A percentile compares a stretch with the other conserved stretches of the same genome.
These are phyloP conservation scores for Epizoanthus rinbou DNA, from an alignment of 92 coral and sea anemone species.

Conservation along the genomic window DNA sequence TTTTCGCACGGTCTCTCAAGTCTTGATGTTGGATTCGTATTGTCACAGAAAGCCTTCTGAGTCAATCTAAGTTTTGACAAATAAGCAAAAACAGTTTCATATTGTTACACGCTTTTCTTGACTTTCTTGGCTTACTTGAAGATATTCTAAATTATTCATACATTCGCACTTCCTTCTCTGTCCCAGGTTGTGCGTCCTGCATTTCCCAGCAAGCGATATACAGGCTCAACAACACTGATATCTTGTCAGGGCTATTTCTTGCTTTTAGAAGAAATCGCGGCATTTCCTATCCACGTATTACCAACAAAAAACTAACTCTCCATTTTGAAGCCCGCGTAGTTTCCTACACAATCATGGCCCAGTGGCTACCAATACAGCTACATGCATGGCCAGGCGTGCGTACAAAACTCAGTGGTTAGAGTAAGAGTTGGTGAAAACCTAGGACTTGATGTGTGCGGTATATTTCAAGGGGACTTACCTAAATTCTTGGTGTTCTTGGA, in stretches of 20 bases:
- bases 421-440: background rate
- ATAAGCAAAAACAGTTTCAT: too few relatives aligned
- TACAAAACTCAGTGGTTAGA: slow-evolving; percentile 22
- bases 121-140: background rate
- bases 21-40: background rate
- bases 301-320: background rate
- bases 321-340: slow-evolving; percentile 30
- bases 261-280: background rate
- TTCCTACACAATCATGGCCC: slow-evolving; percentile 1
- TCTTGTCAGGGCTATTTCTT: background rate
- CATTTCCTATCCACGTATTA: background rate
- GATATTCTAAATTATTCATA: background rate
- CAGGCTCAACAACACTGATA: background rate
- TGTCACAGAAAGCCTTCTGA: background rate
- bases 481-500: background rate
- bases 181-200: slow-evolving; percentile 5
- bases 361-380: slow-evolving; percentile 5
- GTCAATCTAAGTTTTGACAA: too few relatives aligned
- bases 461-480: slow-evolving; percentile 18
- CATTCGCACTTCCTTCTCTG: background rate
- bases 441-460: background rate
- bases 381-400: slow-evolving; percentile 35
- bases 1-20: background rate
- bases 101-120: background rate
- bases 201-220: background rate